These are phyloP conservation scores for Lota lota DNA, from an alignment of 2,113 vertebrate species.

Conservation along the genomic window DNA sequence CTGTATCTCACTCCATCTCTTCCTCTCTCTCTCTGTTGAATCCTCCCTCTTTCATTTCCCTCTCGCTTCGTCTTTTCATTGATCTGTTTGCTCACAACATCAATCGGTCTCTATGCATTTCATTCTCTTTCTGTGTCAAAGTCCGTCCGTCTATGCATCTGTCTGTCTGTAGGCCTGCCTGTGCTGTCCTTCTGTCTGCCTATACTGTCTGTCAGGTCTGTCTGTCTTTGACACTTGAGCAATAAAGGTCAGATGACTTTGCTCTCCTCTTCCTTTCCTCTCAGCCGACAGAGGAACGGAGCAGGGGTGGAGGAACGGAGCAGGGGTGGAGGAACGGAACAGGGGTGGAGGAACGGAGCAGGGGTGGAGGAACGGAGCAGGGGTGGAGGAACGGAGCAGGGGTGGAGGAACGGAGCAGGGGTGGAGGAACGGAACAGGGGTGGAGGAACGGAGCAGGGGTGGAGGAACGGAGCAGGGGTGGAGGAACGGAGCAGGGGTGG, in stretches of 20 bases:
- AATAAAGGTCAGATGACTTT: not conserved
- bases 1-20: too few relatives aligned
- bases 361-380: slow-evolving; percentile 24
- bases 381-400: slow-evolving; percentile 29
- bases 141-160: not conserved
- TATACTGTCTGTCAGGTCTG: not conserved
- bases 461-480: not conserved
- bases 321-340: slow-evolving; percentile 31
- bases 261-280: too few relatives aligned
- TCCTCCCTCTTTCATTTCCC: not conserved
- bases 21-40: slow-evolving; percentile 1
- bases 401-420: slow-evolving; percentile 30
- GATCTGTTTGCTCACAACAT: too few relatives aligned
- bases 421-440: slow-evolving; percentile 29
- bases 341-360: slow-evolving; percentile 29
- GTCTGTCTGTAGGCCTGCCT: not conserved
- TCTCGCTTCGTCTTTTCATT: too few relatives aligned
- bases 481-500: slow-evolving; percentile 31
- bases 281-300: too few relatives aligned
- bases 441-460: slow-evolving; percentile 34
- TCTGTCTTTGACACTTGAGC: too few relatives aligned
- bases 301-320: slow-evolving; percentile 23
- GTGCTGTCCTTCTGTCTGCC: not conserved
- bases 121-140: not conserved
- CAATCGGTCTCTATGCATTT: too few relatives aligned